Evolutionary conservation across 2,113 vertebrate genomes (phyloP).

Genomic region (Tylochromis polylepis): DNA sequence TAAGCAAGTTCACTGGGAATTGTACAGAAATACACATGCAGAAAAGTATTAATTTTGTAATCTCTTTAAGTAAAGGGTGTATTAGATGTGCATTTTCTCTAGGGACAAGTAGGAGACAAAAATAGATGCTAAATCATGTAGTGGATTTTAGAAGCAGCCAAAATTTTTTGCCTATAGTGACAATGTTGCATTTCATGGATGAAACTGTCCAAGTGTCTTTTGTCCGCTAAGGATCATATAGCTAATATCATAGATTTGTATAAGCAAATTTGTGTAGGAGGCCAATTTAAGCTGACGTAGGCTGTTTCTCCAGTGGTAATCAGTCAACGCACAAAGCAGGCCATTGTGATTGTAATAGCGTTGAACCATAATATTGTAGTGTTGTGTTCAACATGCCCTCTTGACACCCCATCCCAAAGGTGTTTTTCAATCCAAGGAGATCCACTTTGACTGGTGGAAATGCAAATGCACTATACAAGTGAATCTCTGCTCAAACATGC

Average conservation of each 20-base stretch:
- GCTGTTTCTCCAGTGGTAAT: slow-evolving; percentile 43
- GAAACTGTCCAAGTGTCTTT: neutral
- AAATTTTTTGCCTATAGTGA: neutral
- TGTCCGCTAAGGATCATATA: neutral
- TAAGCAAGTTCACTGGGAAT: neutral
- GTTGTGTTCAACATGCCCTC: slow-evolving; percentile 28
- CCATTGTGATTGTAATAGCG: slow-evolving; percentile 34
- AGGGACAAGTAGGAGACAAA: neutral
- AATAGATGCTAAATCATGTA: neutral
- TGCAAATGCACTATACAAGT: slow-evolving; percentile 18
- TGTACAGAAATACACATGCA: neutral
- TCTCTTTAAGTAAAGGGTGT: neutral
- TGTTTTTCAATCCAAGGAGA: slow-evolving; percentile 36
- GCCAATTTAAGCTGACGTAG: slow-evolving; percentile 11
- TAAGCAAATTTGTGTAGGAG: slow-evolving; percentile 36
- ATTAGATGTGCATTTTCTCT: neutral
- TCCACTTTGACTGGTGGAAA: neutral
- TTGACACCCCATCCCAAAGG: slow-evolving; percentile 37
- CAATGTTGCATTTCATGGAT: neutral
- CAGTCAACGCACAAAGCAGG: slow-evolving; percentile 52
- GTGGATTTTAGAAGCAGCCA: neutral
- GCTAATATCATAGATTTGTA: slow-evolving; percentile 28
- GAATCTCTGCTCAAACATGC: slow-evolving; percentile 16
- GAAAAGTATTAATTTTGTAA: slow-evolving; percentile 5
- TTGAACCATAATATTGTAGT: slow-evolving; percentile 9